Base-by-base conservation (phyloP, 2,888 invertebrate species). In the Neoascia interrupta region DNA sequence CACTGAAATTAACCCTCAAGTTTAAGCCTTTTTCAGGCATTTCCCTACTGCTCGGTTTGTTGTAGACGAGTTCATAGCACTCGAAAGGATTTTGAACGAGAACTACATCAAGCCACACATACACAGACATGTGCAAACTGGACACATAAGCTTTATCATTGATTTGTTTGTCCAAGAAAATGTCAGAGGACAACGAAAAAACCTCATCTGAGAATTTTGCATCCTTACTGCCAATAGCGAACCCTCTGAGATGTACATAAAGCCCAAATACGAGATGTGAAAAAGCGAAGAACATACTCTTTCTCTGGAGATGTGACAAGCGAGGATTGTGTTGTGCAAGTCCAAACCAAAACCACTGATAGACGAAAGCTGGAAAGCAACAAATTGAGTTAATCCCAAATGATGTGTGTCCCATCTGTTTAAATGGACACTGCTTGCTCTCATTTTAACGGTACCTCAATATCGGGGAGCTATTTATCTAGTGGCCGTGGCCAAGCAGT, bases 341-440 rank as follows among this genome's bases (percentile, higher is more conserved):
- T n/a, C n/a, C n/a, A n/a, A n/a, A n/a, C 56, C 41, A 66, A 66
- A 47, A 36, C 66, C 54, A 75, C 53, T 49, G 72, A 66, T 60
- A 49, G 64, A 66, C 54, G 54, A 66, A 54, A 73, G 66, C 41
- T 73, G 68, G 58, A 73, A 73, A 80, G 68, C 80, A 80, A 80
- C 80, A 80, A 80, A 80, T 80, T 80, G 80, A 80, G 80, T 80
- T 80, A 73, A 80, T 80, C 80, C 80, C 73, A 68, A 80, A 68
- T 73, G 80, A 80, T 68, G 80, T 80, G 80, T 74, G 68, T 80
- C 73, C 73, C 80, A 73, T 80, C 73, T 73, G 80, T 74, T 80
- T 80, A 80, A 73, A 73, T 73, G 73, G 73, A 73, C 63, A 80
- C 45, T 45, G 56, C 41, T 34, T 31, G 36, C 34, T 26, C 45